Percentiles rank a stretch among this genome's conserved stretches.
Evolutionary conservation across 2,888 invertebrate species (phyloP).

Genomic region (Platycnemis pennipes): DNA sequence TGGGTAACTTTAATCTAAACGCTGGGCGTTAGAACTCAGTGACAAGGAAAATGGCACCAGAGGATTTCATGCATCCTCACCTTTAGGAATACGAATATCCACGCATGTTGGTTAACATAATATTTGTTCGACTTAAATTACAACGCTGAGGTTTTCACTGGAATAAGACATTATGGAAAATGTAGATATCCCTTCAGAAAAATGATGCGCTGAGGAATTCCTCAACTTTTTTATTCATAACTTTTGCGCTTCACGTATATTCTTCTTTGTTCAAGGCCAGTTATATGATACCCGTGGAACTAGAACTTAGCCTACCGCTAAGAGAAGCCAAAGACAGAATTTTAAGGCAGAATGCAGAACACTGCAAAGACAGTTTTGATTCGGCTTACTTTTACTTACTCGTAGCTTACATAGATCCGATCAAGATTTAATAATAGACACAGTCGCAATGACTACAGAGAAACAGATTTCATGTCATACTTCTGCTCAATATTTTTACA

Average conservation of each 20-base stretch:
- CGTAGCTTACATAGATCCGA: no score
- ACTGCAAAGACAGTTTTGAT: no score
- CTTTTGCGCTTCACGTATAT: not conserved
- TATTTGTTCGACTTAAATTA: not conserved
- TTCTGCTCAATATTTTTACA: no score
- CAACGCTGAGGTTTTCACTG: not conserved
- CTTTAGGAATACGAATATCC: not conserved
- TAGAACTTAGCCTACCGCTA: not conserved
- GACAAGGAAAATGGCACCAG: not conserved
- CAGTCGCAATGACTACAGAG: no score
- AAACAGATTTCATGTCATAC: no score
- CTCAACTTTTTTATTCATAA: not conserved
- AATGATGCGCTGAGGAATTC: not conserved
- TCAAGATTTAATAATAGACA: no score
- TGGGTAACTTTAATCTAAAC: conserved; percentile 33
- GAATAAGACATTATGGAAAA: not conserved
- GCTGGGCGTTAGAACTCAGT: not conserved
- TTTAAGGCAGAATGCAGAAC: no score
- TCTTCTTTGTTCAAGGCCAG: not conserved
- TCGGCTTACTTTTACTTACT: no score
- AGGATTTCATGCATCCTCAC: not conserved
- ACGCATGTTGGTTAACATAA: not conserved
- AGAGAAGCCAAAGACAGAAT: no score
- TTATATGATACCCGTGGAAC: not conserved
- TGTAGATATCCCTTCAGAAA: not conserved